phyloP scores from a whole-genome alignment of 2,113 vertebrate species.

The Seriola rivoliana region DNA sequence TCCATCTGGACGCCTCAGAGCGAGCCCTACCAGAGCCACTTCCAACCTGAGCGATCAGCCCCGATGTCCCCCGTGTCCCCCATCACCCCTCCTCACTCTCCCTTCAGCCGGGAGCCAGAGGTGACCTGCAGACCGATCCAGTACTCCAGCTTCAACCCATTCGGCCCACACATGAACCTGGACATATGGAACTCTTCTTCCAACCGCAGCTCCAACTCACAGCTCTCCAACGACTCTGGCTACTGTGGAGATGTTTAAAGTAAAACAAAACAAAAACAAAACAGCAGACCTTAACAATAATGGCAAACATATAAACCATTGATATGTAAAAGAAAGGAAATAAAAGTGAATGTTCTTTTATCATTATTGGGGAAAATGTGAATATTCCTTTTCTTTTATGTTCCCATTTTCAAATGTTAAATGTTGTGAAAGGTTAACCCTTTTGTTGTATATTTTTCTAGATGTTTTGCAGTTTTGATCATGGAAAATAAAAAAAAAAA shows the following conservation, averaged over 20 bases:
- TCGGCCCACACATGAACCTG: slow-evolving; percentile 97
- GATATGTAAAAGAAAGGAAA: slow-evolving; percentile 78
- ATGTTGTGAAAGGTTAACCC: slow-evolving; percentile 87
- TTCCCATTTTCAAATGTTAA: slow-evolving; percentile 83
- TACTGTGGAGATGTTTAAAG: slow-evolving; percentile 93
- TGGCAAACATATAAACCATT: slow-evolving; percentile 72
- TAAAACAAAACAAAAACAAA: slow-evolving; percentile 38
- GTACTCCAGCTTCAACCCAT: slow-evolving; percentile 94
- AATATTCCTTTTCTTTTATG: slow-evolving; percentile 85
- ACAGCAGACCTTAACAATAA: slow-evolving; percentile 68
- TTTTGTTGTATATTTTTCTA: slow-evolving; percentile 92
- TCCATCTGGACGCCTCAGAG: slow-evolving; percentile 99
- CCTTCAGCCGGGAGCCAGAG: slow-evolving; percentile 88
- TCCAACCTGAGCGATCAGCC: slow-evolving; percentile 83
- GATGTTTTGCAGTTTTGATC: slow-evolving; percentile 89
- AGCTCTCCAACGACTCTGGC: slow-evolving; percentile 94
- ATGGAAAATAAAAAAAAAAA: slow-evolving; percentile 86
- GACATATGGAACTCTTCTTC: slow-evolving; percentile 98
- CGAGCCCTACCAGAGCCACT: slow-evolving; percentile 92
- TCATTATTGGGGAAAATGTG: slow-evolving; percentile 84
- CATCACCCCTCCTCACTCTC: slow-evolving; percentile 80
- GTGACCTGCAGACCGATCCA: slow-evolving; percentile 89
- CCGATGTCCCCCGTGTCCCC: slow-evolving; percentile 87
- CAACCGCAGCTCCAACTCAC: slow-evolving; percentile 92
- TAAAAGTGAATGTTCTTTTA: slow-evolving; percentile 92